These are phyloP conservation scores for Leptarthrus brevirostris DNA, from an alignment of 2,888 invertebrate genomes.

Conservation along the genomic window DNA sequence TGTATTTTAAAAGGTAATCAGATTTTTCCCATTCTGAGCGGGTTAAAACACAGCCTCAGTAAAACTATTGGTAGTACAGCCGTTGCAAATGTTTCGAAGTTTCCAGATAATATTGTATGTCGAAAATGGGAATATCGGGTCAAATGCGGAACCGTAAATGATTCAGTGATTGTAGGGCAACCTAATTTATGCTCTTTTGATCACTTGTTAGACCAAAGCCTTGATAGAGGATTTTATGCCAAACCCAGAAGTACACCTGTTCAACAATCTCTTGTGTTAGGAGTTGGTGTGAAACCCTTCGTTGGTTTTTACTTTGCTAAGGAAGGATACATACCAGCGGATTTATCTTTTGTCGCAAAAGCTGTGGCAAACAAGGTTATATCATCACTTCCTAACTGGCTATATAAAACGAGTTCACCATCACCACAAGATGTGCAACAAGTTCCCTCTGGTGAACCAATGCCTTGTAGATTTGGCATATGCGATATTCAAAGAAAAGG, in stretches of 20 bases:
- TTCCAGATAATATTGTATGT: slow-evolving; percentile 71
- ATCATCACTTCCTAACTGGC: slow-evolving; percentile 76
- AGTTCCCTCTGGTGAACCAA: slow-evolving; percentile 70
- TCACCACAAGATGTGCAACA: slow-evolving; percentile 61
- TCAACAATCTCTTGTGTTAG: slow-evolving; percentile 79
- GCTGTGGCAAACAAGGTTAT: slow-evolving; percentile 90
- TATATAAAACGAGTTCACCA: slow-evolving; percentile 65
- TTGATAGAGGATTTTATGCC: slow-evolving; percentile 63
- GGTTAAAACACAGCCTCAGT: slow-evolving; percentile 79
- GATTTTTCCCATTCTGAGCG: slow-evolving; percentile 81
- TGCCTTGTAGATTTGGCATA: slow-evolving; percentile 83
- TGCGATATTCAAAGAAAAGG: slow-evolving; percentile 84
- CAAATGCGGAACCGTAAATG: slow-evolving; percentile 80
- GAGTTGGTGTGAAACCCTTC: slow-evolving; percentile 85
- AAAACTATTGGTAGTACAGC: slow-evolving; percentile 61
- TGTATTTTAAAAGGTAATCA: slow-evolving; percentile 77
- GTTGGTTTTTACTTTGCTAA: slow-evolving; percentile 89
- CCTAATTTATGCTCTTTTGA: slow-evolving; percentile 77
- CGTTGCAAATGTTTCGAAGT: slow-evolving; percentile 53
- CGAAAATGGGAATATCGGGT: slow-evolving; percentile 90
- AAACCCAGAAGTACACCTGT: slow-evolving; percentile 80
- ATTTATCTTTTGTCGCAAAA: slow-evolving; percentile 90
- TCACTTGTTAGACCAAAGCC: slow-evolving; percentile 75
- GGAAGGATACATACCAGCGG: slow-evolving; percentile 85
- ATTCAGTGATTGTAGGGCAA: slow-evolving; percentile 80